Evolutionary conservation across 2,113 vertebrate genomes (phyloP), one percentile per base, ranked within the genome.

Genomic region (Mobula birostris): DNA sequence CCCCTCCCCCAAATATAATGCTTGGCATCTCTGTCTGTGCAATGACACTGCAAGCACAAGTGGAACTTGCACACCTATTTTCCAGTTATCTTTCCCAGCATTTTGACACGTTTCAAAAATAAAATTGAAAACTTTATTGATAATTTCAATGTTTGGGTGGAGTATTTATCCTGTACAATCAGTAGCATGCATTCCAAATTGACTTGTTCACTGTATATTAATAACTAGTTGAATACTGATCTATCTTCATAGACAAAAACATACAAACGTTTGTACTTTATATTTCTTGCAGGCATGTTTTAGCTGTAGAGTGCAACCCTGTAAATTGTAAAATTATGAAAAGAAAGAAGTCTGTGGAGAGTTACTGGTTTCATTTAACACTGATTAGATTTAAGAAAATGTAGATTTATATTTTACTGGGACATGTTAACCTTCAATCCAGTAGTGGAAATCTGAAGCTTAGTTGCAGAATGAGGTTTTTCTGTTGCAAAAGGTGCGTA

Each of bases 151-250:
- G 19, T 74, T 48, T 92, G 9, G 56, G 56, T 56, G 56, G 21
- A 85, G 29, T 85, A 68, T 63, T 66, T 90, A 68, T 90, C 12
- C 8, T 90, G 2, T 36, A 68, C 29, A 90, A 36, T 61, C 61
- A 68, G n/a, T 90, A 68, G 90, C 68, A 72, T 70, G n/a, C 68
- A 92, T 72, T 92, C 72, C 68, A 70, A 92, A 74, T 72, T 12
- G 36, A 92, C 36, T 36, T 85, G 32, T 27, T 90, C 61, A 6
- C 40, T 92, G 90, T 92, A 29, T 72, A 11, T 72, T 72, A 92
- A 48, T 92, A 32, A 92, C 36, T 9, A 66, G 29, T 90, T 66
- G 61, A 90, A 66, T 90, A 90, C n/a, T 32, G 27, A 77, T 77
- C 12, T 90, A 63, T n/a, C 32, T 74, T 74, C 7, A 48, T 2